phyloP scores from a whole-genome alignment of 2,113 vertebrate species.

The Cheirogaleus medius region DNA sequence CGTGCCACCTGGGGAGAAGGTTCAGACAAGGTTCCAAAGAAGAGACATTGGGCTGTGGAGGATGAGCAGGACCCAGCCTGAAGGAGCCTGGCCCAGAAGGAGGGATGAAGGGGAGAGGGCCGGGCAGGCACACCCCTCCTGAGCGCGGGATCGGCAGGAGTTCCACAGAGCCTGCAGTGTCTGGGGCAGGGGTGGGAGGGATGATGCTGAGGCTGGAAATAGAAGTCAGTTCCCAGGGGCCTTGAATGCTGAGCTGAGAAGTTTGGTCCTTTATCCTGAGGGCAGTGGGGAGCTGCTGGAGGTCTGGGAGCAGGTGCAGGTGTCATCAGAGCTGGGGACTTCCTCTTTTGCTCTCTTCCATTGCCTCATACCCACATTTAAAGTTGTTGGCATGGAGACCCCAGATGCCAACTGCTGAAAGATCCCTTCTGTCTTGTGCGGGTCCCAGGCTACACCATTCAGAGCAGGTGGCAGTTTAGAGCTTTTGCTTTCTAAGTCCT shows the following conservation, averaged over 20 bases:
- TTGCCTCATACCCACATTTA: background rate
- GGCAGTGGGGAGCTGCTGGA: background rate
- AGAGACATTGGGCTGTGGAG: background rate
- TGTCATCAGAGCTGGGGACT: background rate
- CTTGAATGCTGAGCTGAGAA: background rate
- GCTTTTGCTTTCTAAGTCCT: background rate
- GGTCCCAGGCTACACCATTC: background rate
- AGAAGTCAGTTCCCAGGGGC: background rate
- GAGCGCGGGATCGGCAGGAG: background rate
- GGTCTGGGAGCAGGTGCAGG: background rate
- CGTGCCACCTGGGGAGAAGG: background rate
- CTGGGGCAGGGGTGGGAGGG: rapidly evolving
- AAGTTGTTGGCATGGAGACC: background rate
- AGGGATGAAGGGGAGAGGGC: background rate
- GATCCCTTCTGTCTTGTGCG: background rate
- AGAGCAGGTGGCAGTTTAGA: background rate
- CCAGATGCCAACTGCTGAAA: background rate
- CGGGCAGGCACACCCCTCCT: too few species aligned
- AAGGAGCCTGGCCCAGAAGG: background rate
- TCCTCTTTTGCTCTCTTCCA: background rate
- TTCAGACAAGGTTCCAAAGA: background rate
- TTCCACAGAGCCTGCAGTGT: background rate
- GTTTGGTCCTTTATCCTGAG: background rate
- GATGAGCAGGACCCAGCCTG: background rate
- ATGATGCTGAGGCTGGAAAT: background rate